These are phyloP conservation scores for Aleadryas rufinucha DNA, from an alignment of 2,113 vertebrate species.

Conservation along the genomic window DNA sequence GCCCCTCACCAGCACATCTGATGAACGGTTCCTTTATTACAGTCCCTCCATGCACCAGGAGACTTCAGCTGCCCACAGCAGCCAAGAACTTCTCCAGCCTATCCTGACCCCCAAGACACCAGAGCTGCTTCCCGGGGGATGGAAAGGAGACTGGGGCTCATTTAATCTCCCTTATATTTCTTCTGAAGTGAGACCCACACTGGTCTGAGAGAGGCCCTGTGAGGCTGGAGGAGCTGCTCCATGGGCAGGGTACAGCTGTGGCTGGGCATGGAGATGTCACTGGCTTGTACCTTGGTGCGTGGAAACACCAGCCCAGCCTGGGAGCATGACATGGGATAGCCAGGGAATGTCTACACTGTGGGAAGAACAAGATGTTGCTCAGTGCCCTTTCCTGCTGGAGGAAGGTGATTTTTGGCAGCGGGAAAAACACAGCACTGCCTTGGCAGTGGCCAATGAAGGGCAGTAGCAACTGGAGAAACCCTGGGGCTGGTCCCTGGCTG, in stretches of 20 bases:
- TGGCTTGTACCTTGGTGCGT: fast-evolving
- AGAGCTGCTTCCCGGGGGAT: neutral
- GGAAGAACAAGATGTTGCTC: neutral
- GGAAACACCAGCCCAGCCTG: neutral
- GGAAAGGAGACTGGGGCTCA: neutral
- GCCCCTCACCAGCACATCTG: neutral
- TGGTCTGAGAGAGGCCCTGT: neutral
- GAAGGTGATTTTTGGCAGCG: fast-evolving
- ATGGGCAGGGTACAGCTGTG: neutral
- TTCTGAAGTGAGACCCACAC: neutral
- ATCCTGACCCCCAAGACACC: too few species aligned
- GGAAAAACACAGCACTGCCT: neutral
- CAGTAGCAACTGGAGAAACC: too few species aligned
- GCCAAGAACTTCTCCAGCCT: neutral
- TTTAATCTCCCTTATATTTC: neutral
- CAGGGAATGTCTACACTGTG: neutral
- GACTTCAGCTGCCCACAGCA: neutral
- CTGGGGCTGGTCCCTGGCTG: neutral
- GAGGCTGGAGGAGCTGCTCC: neutral
- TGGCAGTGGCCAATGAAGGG: neutral
- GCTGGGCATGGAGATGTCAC: neutral
- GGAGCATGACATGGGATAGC: neutral
- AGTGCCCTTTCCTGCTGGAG: neutral
- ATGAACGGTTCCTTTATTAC: neutral
- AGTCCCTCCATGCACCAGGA: neutral